A percentile compares a stretch with the other conserved stretches of the same genome.
These are phyloP conservation scores for Liopterus haemorrhoidalis DNA, from an alignment of 2,888 invertebrate species.

Conservation along the genomic window DNA sequence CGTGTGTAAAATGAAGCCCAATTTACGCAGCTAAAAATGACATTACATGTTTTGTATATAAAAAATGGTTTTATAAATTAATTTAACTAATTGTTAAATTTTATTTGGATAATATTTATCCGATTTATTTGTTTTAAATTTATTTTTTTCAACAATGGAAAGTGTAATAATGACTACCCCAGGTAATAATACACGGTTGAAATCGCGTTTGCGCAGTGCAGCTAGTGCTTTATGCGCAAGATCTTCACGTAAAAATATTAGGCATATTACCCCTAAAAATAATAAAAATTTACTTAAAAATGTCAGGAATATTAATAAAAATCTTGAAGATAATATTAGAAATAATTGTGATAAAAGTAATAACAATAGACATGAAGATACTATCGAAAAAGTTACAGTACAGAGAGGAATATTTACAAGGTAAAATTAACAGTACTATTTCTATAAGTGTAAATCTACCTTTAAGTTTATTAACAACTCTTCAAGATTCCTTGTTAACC, in stretches of 20 bases:
- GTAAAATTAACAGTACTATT: slow-evolving; percentile 18
- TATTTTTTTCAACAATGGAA: slow-evolving; percentile 48
- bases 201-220: slow-evolving; percentile 49
- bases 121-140: no score
- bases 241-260: slow-evolving; percentile 22
- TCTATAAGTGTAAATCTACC: no score
- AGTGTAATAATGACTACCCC: slow-evolving; percentile 50
- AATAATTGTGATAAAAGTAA: slow-evolving; percentile 25
- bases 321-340: slow-evolving; percentile 25
- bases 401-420: slow-evolving; percentile 29
- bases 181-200: slow-evolving; percentile 42
- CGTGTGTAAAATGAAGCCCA: no score
- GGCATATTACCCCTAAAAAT: slow-evolving; percentile 25
- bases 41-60: no score
- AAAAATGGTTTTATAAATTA: no score
- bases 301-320: slow-evolving; percentile 25
- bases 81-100: no score
- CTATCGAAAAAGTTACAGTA: slow-evolving; percentile 21
- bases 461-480: no score
- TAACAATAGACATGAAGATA: slow-evolving; percentile 15
- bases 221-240: slow-evolving; percentile 29
- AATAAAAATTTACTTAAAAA: slow-evolving; percentile 28
- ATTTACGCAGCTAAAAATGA: no score
- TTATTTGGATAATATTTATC: no score
- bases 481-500: no score